phyloP scores from a whole-genome alignment of 2,113 vertebrate genomes.

The Entelurus aequoreus region DNA sequence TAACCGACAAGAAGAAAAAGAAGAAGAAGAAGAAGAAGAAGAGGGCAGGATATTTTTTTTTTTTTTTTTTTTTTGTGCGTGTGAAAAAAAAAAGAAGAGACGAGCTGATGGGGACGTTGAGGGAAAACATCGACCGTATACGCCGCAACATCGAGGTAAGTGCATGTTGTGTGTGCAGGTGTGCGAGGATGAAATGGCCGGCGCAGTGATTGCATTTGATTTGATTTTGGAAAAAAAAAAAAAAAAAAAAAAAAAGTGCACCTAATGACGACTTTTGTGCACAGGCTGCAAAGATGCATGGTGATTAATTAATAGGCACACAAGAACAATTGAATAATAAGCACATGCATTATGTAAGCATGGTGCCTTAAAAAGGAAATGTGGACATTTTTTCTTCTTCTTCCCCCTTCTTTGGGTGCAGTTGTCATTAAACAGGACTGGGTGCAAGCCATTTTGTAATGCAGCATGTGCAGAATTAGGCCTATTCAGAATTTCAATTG shows the following conservation, averaged over 20 bases:
- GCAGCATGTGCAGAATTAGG: constrained; percentile 73
- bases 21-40: constrained; percentile 55
- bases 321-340: background rate
- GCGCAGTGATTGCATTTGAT: constrained; percentile 45
- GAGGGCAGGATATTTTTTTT: constrained; percentile 62
- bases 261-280: background rate
- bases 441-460: constrained; percentile 76
- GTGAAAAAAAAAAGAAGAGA: constrained; percentile 24
- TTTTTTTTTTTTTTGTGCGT: constrained; percentile 41
- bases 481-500: constrained; percentile 74
- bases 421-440: constrained; percentile 64
- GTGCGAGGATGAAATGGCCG: constrained; percentile 45
- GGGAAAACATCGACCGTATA: constrained; percentile 49
- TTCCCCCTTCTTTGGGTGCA: constrained; percentile 31
- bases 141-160: constrained; percentile 54
- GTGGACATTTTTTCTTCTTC: background rate
- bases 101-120: constrained; percentile 24
- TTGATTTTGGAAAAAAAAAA: too few species aligned
- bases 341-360: constrained; percentile 14
- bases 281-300: constrained; percentile 19
- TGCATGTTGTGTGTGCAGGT: constrained; percentile 46
- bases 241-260: background rate
- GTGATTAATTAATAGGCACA: constrained; percentile 27
- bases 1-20: constrained; percentile 57
- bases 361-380: background rate